These are phyloP conservation scores for Brachionus manjavacas DNA, from an alignment of 1,140 invertebrate genomes.

Conservation along the genomic window DNA sequence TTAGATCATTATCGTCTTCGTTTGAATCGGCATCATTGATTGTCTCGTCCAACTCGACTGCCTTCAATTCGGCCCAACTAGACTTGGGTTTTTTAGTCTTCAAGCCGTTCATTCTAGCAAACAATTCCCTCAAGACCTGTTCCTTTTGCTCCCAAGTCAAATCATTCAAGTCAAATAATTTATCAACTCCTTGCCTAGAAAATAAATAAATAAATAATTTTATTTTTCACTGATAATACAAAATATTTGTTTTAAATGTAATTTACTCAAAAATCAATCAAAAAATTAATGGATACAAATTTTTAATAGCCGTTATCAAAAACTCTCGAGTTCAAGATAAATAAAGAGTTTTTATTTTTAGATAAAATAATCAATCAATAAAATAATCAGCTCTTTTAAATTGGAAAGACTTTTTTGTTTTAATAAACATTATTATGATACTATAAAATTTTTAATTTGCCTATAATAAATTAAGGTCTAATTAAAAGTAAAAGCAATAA, in stretches of 20 bases:
- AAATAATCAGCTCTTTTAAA: not conserved
- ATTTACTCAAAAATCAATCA: constrained; percentile 44
- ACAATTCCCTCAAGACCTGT: constrained; percentile 53
- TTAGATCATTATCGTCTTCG: constrained; percentile 13
- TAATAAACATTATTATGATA: not conserved
- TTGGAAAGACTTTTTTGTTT: not conserved
- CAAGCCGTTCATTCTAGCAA: constrained; percentile 55
- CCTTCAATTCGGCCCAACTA: not conserved
- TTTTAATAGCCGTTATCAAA: not conserved
- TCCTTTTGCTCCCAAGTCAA: constrained; percentile 59
- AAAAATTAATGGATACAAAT: not conserved
- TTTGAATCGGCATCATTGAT: constrained; percentile 20
- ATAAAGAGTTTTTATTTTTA: not conserved
- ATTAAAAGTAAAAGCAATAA: no score
- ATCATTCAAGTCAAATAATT: constrained; percentile 54
- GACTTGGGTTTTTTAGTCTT: constrained; percentile 18
- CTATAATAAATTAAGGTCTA: no score
- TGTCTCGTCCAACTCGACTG: not conserved
- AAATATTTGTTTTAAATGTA: not conserved
- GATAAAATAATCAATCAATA: constrained; percentile 20
- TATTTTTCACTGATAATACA: not conserved
- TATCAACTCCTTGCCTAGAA: constrained; percentile 48
- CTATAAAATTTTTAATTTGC: no score
- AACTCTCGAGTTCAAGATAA: not conserved
- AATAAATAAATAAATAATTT: not conserved